Conservation (phyloP, 2,797 vertebrate species). For the Enteromius fasciolatus region DNA sequence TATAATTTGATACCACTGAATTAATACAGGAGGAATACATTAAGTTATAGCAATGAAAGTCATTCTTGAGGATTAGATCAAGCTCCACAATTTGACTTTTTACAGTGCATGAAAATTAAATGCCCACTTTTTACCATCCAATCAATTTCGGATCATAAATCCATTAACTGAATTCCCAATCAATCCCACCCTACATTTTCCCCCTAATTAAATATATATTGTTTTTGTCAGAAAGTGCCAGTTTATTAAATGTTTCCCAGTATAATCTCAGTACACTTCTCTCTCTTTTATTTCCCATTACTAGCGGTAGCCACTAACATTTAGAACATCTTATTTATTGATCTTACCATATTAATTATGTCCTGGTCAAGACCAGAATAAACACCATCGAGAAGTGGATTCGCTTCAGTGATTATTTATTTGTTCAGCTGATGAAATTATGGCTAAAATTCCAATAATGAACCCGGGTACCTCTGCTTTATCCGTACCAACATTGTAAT, state of each 20-base stretch:
- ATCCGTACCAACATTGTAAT: constrained; percentile 1
- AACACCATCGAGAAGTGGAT: neutral
- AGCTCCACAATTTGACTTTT: neutral
- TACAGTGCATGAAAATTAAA: constrained; percentile 1
- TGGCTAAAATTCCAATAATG: constrained; percentile 31
- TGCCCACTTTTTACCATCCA: neutral
- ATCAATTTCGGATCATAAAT: constrained; percentile 3
- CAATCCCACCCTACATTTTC: neutral
- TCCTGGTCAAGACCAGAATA: constrained; percentile 36
- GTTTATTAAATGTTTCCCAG: neutral
- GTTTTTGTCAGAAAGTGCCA: neutral
- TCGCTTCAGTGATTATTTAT: constrained; percentile 23
- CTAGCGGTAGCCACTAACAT: neutral
- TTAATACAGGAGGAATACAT: neutral
- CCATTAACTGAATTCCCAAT: constrained; percentile 23
- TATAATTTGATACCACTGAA: neutral
- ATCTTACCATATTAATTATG: neutral
- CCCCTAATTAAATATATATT: neutral
- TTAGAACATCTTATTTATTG: neutral
- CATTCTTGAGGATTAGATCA: neutral
- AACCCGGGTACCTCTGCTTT: constrained; percentile 13
- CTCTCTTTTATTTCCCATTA: neutral
- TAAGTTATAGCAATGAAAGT: neutral
- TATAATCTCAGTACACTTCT: neutral
- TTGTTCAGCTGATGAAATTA: constrained; percentile 27